Evolutionary conservation across 1,140 invertebrate species (phyloP), one percentile per base, ranked within the genome.

Genomic region (Wiebesia pumilae): DNA sequence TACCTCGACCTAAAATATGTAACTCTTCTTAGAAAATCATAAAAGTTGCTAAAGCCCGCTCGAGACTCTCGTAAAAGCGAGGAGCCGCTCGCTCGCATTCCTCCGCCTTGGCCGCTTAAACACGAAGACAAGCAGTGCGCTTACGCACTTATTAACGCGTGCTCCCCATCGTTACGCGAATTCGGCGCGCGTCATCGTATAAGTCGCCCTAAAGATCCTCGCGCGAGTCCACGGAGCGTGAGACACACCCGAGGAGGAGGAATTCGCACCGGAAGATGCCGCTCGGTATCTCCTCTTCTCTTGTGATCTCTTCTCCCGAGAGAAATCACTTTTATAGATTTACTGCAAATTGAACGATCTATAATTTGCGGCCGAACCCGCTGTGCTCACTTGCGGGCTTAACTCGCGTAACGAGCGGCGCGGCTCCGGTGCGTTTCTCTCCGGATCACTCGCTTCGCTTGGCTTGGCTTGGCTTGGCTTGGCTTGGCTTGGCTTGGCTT

Each of bases 331-430:
- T 90, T 90, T 90, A 89, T 91, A 90, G 90, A 92, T 92, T 92
- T 92, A 92, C 91, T 92, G 92, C 91, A 91, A 92, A 92, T 92
- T 92, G 92, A 91, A 92, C 90, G 91, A 91, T 92, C 90, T 91
- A 92, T 90, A 91, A 90, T 91, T 90, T 90, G 91, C 88, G 85
- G 88, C 89, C 87, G 78, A 75, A 24, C 88, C 27, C 67, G 81
- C 81, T 43, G 62, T 43, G 27, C 30, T 19, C 78, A 24, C 35
- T 71, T 27, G 27, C 14, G 21, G 84, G 84, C 88, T 90, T 88
- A 89, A 90, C 87, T 86, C 85, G 90, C 88, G 89, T 91, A 91
- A 91, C 90, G 90, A 91, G 33, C 75, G 73, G 33, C 75, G 73
- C 65, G 40, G 82, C 86, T 86, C 40, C 0, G 7, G 30, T 75